Conservation (phyloP, 2,888 invertebrate genomes). For the Pterobdella sp. region DNA sequence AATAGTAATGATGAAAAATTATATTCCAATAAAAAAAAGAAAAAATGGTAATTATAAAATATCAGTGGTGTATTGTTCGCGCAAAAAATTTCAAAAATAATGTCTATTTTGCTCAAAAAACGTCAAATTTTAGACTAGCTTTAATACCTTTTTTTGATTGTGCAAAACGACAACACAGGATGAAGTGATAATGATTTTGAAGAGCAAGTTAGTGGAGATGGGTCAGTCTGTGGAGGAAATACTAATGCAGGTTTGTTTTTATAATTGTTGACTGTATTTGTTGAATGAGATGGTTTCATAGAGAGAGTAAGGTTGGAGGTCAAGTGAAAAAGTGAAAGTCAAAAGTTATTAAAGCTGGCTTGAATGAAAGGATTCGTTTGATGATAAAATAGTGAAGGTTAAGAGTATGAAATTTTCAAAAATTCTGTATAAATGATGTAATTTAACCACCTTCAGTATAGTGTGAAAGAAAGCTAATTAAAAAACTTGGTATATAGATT, state of each 20-base stretch:
- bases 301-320: too few species aligned
- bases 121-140: too few species aligned
- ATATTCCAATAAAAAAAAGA: too few species aligned
- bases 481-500: too few species aligned
- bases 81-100: too few species aligned
- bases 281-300: not conserved
- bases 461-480: too few species aligned
- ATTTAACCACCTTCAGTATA: too few species aligned
- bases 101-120: not conserved
- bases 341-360: slow-evolving; percentile 15
- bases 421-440: too few species aligned
- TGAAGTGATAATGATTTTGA: slow-evolving; percentile 23
- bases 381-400: too few species aligned
- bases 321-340: not conserved
- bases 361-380: not conserved
- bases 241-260: slow-evolving; percentile 16
- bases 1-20: not conserved
- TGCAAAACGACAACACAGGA: slow-evolving; percentile 19
- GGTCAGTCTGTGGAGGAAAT: slow-evolving; percentile 30
- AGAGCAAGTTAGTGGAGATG: slow-evolving; percentile 22
- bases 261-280: not conserved
- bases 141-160: not conserved
- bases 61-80: too few species aligned
- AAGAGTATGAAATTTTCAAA: too few species aligned
- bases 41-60: not conserved